phyloP scores from a whole-genome alignment of 1,140 invertebrate genomes.

The Diploscapter pachys region DNA sequence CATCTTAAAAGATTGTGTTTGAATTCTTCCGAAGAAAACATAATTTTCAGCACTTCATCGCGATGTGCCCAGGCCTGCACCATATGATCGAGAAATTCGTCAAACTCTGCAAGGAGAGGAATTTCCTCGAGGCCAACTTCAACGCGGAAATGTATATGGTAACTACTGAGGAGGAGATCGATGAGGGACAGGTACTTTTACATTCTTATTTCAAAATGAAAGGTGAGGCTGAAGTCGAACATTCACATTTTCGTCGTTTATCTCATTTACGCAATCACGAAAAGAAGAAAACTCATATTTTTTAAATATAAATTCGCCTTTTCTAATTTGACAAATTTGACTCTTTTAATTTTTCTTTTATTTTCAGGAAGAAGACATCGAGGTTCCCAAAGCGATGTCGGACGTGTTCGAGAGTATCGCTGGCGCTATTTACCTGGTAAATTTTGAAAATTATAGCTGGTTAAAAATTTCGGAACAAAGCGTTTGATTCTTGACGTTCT shows the following conservation, averaged over 20 bases:
- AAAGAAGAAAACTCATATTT: too few relatives aligned
- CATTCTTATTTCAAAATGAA: too few relatives aligned
- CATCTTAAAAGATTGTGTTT: too few relatives aligned
- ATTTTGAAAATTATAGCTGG: constrained; percentile 6
- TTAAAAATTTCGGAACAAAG: not conserved
- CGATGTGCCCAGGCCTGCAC: constrained; percentile 84
- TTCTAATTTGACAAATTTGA: too few relatives aligned
- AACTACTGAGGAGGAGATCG: constrained; percentile 51
- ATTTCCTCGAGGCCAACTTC: constrained; percentile 38
- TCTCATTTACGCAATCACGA: too few relatives aligned
- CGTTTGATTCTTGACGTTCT: too few relatives aligned
- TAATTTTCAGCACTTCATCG: constrained; percentile 71
- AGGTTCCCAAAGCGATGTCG: constrained; percentile 97
- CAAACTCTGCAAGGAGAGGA: constrained; percentile 85
- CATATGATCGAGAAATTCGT: constrained; percentile 90
- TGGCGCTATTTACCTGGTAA: constrained; percentile 83
- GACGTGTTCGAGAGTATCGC: constrained; percentile 98
- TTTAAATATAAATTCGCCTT: too few relatives aligned
- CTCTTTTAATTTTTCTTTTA: too few relatives aligned
- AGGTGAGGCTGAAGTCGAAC: too few relatives aligned
- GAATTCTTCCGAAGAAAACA: too few relatives aligned
- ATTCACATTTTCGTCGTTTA: too few relatives aligned
- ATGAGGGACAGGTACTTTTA: constrained; percentile 33
- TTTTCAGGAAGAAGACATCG: constrained; percentile 74
- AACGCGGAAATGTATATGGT: constrained; percentile 55